Conservation (phyloP, 2,113 vertebrate species). For the Vulpes lagopus region DNA sequence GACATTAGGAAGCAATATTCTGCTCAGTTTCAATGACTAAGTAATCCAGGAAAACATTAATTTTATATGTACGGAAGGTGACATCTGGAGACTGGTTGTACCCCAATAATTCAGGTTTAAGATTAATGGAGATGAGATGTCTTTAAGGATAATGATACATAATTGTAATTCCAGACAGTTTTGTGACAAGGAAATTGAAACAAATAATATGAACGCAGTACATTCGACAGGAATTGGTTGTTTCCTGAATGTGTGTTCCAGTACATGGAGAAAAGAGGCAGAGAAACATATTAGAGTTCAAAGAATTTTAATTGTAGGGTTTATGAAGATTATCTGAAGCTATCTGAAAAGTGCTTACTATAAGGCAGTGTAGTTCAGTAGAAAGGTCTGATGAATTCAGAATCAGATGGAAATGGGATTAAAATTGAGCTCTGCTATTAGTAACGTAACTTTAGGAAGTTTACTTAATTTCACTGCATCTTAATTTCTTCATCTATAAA, state of each 20-base stretch:
- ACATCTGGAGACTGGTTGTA: slow-evolving; percentile 55
- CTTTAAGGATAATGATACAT: slow-evolving; percentile 63
- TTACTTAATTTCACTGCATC: background rate
- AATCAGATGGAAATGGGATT: slow-evolving; percentile 48
- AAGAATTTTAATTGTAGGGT: slow-evolving; percentile 55
- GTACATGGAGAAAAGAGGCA: background rate
- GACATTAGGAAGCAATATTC: background rate
- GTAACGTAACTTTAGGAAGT: slow-evolving; percentile 9
- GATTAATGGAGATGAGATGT: slow-evolving; percentile 71
- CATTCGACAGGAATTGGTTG: background rate
- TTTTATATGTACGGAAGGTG: slow-evolving; percentile 59
- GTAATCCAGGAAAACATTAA: slow-evolving; percentile 32
- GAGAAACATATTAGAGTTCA: background rate
- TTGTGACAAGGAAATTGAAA: slow-evolving; percentile 64
- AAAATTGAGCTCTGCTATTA: slow-evolving; percentile 38
- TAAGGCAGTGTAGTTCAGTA: background rate
- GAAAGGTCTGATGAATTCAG: background rate
- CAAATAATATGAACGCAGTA: slow-evolving; percentile 37
- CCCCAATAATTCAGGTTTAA: slow-evolving; percentile 46
- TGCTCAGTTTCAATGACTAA: slow-evolving; percentile 31
- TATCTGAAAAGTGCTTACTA: background rate
- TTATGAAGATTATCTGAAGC: slow-evolving; percentile 48
- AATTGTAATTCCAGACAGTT: slow-evolving; percentile 67
- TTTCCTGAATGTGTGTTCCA: slow-evolving; percentile 19
- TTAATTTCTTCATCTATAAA: slow-evolving; percentile 31